A percentile compares a stretch with the other conserved stretches of the same genome.
These are phyloP conservation scores for Netta rufina DNA, from an alignment of 2,797 vertebrate genomes.

Conservation along the genomic window DNA sequence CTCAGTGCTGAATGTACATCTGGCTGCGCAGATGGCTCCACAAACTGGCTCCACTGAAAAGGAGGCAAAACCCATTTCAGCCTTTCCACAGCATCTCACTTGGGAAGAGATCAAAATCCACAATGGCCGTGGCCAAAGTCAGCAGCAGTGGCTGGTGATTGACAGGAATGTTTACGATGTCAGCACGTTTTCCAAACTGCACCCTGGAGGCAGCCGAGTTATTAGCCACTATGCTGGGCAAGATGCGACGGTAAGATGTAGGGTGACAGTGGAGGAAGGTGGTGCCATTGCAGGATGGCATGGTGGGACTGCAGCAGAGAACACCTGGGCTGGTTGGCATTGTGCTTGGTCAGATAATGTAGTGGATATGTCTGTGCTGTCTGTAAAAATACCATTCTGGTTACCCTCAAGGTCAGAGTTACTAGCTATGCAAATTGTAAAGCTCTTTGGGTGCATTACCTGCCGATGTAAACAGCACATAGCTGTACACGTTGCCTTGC, in stretches of 20 bases:
- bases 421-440: neutral
- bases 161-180: slow-evolving; percentile 63
- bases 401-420: neutral
- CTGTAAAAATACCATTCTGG: neutral
- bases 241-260: slow-evolving; percentile 64
- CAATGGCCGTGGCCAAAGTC: neutral
- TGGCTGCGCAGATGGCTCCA: neutral
- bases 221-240: slow-evolving; percentile 62
- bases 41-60: neutral
- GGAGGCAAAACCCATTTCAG: neutral
- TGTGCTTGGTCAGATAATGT: rapidly evolving
- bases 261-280: neutral
- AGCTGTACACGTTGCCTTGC: neutral
- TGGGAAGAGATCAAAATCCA: slow-evolving; percentile 48
- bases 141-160: slow-evolving; percentile 53
- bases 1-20: neutral
- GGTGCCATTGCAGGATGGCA: rapidly evolving
- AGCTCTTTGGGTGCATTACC: neutral
- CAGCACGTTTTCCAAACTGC: neutral
- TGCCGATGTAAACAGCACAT: no score
- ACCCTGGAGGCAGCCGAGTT: slow-evolving; percentile 51
- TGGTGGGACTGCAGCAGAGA: neutral
- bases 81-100: slow-evolving; percentile 45
- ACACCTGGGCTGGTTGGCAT: rapidly evolving
- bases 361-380: rapidly evolving